phyloP scores from a whole-genome alignment of 92 coral and sea anemone species.

The Epizoanthus scotinus region DNA sequence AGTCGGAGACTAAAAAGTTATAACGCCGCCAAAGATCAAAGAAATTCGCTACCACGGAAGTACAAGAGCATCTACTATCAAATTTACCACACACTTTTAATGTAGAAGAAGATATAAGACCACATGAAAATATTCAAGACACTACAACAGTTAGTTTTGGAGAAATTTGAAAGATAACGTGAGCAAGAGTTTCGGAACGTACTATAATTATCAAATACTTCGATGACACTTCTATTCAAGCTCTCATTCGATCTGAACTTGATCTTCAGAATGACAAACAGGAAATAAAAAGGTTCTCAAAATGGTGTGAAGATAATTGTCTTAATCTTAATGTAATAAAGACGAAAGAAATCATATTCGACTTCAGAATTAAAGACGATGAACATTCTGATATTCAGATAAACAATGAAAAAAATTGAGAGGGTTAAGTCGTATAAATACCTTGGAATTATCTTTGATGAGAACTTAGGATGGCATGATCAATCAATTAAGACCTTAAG shows the following conservation, averaged over 20 bases:
- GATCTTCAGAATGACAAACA: conserved; percentile 7
- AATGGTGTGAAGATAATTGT: conserved; percentile 16
- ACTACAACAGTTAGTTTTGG: too few species aligned
- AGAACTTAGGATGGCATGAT: conserved; percentile 25
- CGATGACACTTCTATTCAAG: neutral
- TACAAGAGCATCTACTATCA: too few species aligned
- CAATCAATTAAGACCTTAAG: conserved; percentile 5
- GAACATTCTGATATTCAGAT: neutral
- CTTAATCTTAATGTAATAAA: conserved; percentile 12
- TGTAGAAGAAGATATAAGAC: too few species aligned
- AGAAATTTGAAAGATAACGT: too few species aligned
- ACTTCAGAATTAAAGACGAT: conserved; percentile 11
- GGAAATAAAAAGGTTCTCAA: conserved; percentile 3
- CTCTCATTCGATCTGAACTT: neutral
- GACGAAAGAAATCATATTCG: conserved; percentile 2
- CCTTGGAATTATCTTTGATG: conserved; percentile 12
- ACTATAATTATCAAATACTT: conserved; percentile 15
- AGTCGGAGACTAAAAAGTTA: too few species aligned
- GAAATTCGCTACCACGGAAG: too few species aligned
- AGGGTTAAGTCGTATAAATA: conserved; percentile 2
- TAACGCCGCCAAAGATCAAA: too few species aligned
- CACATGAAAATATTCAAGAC: too few species aligned
- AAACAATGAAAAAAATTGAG: conserved; percentile 6
- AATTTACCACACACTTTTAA: too few species aligned
- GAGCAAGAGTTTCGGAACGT: neutral